phyloP scores from a whole-genome alignment of 2,797 vertebrate genomes.

The Hybognathus amarus region DNA sequence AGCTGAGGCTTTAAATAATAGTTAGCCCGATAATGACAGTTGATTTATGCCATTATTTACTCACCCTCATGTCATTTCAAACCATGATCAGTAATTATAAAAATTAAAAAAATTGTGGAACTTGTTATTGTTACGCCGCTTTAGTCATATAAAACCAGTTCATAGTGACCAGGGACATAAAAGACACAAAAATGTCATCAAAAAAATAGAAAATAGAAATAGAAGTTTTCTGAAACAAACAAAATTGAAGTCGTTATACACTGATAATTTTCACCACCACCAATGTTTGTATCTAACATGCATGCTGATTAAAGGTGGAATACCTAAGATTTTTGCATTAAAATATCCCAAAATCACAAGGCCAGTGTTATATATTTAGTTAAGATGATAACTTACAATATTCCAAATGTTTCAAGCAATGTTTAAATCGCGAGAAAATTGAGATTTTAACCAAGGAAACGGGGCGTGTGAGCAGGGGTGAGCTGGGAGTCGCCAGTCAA shows the following conservation, averaged over 20 bases:
- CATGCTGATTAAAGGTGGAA: neutral
- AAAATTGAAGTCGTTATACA: neutral
- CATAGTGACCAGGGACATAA: neutral
- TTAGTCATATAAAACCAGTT: neutral
- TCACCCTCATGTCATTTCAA: neutral
- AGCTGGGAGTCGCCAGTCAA: too few species aligned
- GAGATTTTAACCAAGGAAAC: too few species aligned
- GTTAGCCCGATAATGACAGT: neutral
- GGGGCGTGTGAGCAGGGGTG: too few species aligned
- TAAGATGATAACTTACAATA: too few species aligned
- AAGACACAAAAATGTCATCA: neutral
- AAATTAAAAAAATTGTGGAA: neutral
- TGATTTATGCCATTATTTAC: neutral
- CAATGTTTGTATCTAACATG: neutral
- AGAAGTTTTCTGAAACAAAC: neutral
- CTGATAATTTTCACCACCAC: neutral
- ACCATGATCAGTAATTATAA: too few species aligned
- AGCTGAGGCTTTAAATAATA: neutral
- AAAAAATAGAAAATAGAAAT: neutral
- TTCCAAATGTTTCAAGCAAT: too few species aligned
- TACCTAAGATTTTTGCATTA: too few species aligned
- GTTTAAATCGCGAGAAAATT: too few species aligned
- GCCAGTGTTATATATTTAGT: too few species aligned
- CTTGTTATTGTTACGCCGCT: neutral
- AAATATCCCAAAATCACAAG: too few species aligned